These are phyloP conservation scores for Threskiornis aethiopicus DNA, from an alignment of 2,797 vertebrate genomes.

Conservation along the genomic window DNA sequence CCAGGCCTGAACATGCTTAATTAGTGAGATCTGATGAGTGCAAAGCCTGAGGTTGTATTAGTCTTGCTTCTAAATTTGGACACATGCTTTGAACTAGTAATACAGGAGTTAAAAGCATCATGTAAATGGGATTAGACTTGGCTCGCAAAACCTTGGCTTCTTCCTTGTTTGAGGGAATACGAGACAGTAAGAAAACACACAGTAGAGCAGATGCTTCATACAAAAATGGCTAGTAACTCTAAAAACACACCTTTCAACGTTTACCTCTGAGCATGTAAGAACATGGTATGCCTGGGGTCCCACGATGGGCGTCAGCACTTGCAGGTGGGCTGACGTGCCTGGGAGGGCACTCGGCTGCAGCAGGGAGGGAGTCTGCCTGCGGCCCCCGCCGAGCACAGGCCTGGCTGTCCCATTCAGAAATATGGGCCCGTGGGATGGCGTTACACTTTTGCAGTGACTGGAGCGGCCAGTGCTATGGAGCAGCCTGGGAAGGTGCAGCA, in stretches of 20 bases:
- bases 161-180: background rate
- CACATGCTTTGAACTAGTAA: conserved; percentile 47
- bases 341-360: background rate
- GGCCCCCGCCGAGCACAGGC: rapidly evolving
- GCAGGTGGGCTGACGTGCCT: background rate
- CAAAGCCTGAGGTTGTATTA: conserved; percentile 38
- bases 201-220: background rate
- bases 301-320: rapidly evolving
- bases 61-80: conserved; percentile 48
- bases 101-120: conserved; percentile 40
- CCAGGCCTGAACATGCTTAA: conserved; percentile 52
- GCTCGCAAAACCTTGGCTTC: background rate
- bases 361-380: rapidly evolving
- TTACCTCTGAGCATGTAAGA: background rate
- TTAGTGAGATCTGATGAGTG: conserved; percentile 37
- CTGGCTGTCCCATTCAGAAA: rapidly evolving
- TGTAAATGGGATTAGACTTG: conserved; percentile 54
- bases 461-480: background rate
- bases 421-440: rapidly evolving
- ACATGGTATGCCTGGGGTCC: background rate
- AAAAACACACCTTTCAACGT: background rate
- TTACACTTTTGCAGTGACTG: background rate
- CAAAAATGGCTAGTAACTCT: background rate
- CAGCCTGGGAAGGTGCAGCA: background rate
- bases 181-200: background rate